phyloP scores from a whole-genome alignment of 2,113 vertebrate species.

The Calyptomena viridis region DNA sequence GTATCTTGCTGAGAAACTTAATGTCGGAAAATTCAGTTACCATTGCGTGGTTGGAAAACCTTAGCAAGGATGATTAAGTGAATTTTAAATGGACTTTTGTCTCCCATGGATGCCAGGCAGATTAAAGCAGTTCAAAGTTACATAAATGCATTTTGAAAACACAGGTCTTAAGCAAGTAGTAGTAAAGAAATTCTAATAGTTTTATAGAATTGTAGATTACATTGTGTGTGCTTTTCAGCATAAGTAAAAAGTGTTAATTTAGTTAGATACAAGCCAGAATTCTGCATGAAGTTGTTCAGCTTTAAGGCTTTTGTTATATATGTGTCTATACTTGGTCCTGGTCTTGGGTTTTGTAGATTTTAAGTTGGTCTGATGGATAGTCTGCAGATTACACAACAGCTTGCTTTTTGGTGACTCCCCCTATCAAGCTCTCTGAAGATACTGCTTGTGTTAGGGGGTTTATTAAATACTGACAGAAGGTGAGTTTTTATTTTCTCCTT shows the following conservation, averaged over 20 bases:
- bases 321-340: neutral
- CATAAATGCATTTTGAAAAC: neutral
- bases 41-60: neutral
- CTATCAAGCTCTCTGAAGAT: no score
- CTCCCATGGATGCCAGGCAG: neutral
- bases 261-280: neutral
- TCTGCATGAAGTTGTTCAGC: neutral
- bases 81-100: neutral
- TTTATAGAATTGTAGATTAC: neutral
- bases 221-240: neutral
- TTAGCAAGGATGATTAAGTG: neutral
- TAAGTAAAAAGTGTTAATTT: neutral
- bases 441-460: neutral
- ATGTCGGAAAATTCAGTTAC: neutral
- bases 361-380: neutral
- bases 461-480: neutral
- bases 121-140: neutral
- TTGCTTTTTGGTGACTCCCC: neutral
- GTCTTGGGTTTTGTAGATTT: neutral
- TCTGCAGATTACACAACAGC: neutral
- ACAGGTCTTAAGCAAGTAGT: neutral
- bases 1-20: neutral
- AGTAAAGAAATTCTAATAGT: neutral
- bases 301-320: neutral
- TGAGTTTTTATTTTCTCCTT: neutral